phyloP scores from a whole-genome alignment of 1,140 invertebrate species.

The Delia radicum region DNA sequence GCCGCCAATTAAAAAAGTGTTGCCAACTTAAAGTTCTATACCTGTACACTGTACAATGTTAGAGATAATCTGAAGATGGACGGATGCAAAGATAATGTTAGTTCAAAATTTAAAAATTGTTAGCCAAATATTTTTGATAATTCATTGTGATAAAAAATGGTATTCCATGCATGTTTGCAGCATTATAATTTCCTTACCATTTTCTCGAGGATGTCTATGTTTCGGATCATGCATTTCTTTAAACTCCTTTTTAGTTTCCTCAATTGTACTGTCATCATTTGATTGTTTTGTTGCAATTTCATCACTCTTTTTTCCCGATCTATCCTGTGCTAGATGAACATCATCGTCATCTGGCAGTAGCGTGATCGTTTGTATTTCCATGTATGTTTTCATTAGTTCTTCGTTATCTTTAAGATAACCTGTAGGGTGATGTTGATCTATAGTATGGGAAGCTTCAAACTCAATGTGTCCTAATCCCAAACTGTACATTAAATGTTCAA shows the following conservation, averaged over 20 bases:
- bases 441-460: constrained; percentile 61
- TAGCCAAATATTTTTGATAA: too few species aligned
- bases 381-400: constrained; percentile 13
- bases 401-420: constrained; percentile 33
- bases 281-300: too few species aligned
- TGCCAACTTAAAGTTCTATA: too few species aligned
- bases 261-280: not conserved
- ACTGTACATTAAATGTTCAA: constrained; percentile 64
- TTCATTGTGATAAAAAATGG: not conserved
- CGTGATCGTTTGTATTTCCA: constrained; percentile 25
- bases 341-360: constrained; percentile 30
- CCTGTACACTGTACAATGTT: too few species aligned
- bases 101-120: too few species aligned
- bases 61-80: too few species aligned
- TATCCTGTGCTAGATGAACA: constrained; percentile 30
- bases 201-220: constrained; percentile 58
- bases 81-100: too few species aligned
- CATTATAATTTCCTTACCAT: constrained; percentile 28
- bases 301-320: constrained; percentile 13
- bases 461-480: constrained; percentile 62
- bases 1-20: too few species aligned
- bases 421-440: constrained; percentile 61
- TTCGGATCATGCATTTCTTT: constrained; percentile 62
- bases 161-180: not conserved
- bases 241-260: constrained; percentile 47